Percentiles rank a stretch among this genome's conserved stretches.
Evolutionary conservation across 2,888 invertebrate species (phyloP).

Genomic region (Hypomecis punctinalis): DNA sequence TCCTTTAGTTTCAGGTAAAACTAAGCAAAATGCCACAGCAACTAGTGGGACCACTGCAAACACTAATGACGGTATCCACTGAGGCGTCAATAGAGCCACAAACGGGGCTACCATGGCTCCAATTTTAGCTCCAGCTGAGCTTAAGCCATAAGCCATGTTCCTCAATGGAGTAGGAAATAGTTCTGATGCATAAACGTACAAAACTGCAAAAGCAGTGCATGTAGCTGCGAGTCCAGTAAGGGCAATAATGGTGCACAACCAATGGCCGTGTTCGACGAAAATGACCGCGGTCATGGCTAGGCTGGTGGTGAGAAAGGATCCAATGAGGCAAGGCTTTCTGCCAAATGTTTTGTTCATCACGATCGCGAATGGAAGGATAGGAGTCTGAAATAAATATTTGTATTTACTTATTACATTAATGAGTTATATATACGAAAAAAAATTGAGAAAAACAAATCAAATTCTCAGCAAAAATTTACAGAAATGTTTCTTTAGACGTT

Average conservation of each 20-base stretch:
- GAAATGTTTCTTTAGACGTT: too few species aligned
- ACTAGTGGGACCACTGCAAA: conserved; percentile 57
- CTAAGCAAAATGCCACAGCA: conserved; percentile 51
- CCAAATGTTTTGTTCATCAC: conserved; percentile 55
- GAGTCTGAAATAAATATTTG: conserved; percentile 53
- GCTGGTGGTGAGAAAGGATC: conserved; percentile 45
- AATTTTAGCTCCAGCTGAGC: conserved; percentile 56
- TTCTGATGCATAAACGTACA: conserved; percentile 60
- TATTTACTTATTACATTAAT: background rate
- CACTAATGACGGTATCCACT: conserved; percentile 61
- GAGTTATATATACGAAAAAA: background rate
- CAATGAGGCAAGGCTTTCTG: conserved; percentile 51
- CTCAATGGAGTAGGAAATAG: conserved; percentile 65
- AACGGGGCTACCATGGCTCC: conserved; percentile 65
- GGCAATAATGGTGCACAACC: conserved; percentile 52
- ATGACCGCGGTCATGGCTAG: conserved; percentile 53
- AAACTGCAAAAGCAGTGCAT: conserved; percentile 50
- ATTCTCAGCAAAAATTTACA: too few species aligned
- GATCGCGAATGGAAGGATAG: conserved; percentile 53
- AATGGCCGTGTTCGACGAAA: conserved; percentile 54
- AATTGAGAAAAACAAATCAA: background rate
- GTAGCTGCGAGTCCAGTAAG: conserved; percentile 53
- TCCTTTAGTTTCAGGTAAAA: conserved; percentile 64
- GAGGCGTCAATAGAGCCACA: conserved; percentile 55
- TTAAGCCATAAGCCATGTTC: conserved; percentile 62